Conservation (phyloP, 30 jellyfish, hydroid and myxozoan species). For the Turritopsis rubra region DNA sequence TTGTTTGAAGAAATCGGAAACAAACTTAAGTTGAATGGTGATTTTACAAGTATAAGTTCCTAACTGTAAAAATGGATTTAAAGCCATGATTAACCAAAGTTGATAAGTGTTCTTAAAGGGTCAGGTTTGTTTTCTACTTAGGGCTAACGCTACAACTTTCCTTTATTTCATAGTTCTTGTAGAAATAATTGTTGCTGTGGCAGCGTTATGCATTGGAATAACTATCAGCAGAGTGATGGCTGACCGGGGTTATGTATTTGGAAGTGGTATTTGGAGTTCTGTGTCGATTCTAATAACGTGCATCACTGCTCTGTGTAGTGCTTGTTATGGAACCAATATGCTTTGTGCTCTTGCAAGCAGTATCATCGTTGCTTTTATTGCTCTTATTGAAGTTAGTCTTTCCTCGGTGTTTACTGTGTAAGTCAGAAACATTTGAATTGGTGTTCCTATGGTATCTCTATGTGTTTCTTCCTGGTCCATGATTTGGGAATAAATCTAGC, state of each 20-base stretch:
- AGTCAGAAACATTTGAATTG: too few relatives aligned
- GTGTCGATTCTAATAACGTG: background rate
- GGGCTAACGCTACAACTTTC: background rate
- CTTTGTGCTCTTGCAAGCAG: background rate
- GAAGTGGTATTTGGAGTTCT: background rate
- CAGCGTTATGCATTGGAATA: background rate
- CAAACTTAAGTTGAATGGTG: too few relatives aligned
- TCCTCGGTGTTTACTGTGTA: background rate
- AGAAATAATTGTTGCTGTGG: background rate
- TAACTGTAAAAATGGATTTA: too few relatives aligned
- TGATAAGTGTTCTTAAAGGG: background rate
- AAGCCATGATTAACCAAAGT: too few relatives aligned
- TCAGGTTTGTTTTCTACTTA: background rate
- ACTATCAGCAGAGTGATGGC: background rate
- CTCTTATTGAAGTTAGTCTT: background rate
- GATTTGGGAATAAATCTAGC: too few relatives aligned
- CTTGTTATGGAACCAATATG: background rate
- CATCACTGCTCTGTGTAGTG: background rate
- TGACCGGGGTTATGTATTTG: background rate
- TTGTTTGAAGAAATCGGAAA: too few relatives aligned
- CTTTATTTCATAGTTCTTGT: background rate
- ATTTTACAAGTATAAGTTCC: too few relatives aligned
- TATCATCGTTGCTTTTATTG: background rate
- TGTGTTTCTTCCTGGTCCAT: too few relatives aligned
- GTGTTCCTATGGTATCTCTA: too few relatives aligned